Evolutionary conservation across 2,797 vertebrate genomes (phyloP).

Genomic region (Neomorphus geoffroyi): DNA sequence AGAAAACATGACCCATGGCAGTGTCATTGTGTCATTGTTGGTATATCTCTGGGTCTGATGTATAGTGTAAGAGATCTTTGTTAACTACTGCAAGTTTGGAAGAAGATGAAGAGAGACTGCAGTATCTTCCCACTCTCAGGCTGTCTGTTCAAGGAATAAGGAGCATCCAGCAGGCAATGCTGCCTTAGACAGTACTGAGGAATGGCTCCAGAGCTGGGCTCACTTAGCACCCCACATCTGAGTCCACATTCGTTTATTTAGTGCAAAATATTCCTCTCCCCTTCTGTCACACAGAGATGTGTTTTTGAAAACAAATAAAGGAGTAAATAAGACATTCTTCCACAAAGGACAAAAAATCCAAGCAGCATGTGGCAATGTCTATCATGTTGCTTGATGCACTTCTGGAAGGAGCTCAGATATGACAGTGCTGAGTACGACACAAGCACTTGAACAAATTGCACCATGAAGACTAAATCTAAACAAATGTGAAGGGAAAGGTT

Average conservation of each 20-base stretch:
- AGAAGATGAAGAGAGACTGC: background rate
- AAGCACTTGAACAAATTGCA: background rate
- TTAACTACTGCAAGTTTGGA: background rate
- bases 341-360: background rate
- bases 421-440: background rate
- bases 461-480: background rate
- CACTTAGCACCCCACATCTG: background rate
- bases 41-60: background rate
- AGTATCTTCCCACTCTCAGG: background rate
- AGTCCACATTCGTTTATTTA: background rate
- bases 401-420: background rate
- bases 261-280: background rate
- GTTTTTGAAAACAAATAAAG: background rate
- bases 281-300: background rate
- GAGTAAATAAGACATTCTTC: background rate
- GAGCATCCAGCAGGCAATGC: background rate
- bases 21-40: fast-evolving
- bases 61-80: background rate
- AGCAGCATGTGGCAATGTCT: background rate
- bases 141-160: background rate
- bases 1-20: background rate
- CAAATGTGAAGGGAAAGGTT: background rate
- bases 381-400: background rate
- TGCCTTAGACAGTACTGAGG: background rate
- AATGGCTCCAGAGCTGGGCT: background rate